phyloP scores from a whole-genome alignment of 2,888 invertebrate species.

The Ypsolopha sequella region DNA sequence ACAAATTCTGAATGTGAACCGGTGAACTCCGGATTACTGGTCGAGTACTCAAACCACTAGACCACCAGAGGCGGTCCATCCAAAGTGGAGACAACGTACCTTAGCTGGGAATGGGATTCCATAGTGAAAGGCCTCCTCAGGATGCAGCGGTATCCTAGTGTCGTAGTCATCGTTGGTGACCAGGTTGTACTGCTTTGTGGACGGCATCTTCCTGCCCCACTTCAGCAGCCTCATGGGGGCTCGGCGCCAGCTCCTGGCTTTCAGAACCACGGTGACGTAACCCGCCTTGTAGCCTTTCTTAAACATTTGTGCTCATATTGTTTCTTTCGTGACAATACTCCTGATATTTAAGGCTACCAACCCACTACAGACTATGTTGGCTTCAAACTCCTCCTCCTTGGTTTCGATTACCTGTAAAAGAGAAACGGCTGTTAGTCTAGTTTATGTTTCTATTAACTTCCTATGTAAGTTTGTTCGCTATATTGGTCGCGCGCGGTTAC shows the following conservation, averaged over 20 bases:
- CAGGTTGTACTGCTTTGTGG: constrained; percentile 91
- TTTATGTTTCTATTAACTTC: too few relatives aligned
- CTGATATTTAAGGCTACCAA: too few relatives aligned
- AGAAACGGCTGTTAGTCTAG: too few relatives aligned
- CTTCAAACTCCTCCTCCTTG: too few relatives aligned
- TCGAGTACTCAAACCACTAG: neutral
- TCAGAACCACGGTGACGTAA: constrained; percentile 46
- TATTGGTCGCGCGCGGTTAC: too few relatives aligned
- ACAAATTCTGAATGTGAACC: neutral
- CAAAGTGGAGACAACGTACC: constrained; percentile 63
- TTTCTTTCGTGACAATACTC: neutral
- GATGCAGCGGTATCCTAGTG: constrained; percentile 94
- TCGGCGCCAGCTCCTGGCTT: constrained; percentile 44
- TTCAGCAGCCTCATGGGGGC: constrained; percentile 56
- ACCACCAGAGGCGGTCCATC: too few relatives aligned
- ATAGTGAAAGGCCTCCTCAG: constrained; percentile 96
- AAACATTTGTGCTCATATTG: constrained; percentile 43
- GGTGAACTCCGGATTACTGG: neutral
- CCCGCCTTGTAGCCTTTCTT: constrained; percentile 43
- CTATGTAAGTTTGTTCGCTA: too few relatives aligned
- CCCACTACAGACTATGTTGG: neutral
- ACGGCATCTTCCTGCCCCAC: constrained; percentile 80
- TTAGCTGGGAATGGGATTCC: constrained; percentile 98
- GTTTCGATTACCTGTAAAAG: too few relatives aligned
- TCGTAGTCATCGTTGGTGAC: constrained; percentile 98